Evolutionary conservation across 2,888 invertebrate genomes (phyloP).

Genomic region (Gymnosoma rotundatum): DNA sequence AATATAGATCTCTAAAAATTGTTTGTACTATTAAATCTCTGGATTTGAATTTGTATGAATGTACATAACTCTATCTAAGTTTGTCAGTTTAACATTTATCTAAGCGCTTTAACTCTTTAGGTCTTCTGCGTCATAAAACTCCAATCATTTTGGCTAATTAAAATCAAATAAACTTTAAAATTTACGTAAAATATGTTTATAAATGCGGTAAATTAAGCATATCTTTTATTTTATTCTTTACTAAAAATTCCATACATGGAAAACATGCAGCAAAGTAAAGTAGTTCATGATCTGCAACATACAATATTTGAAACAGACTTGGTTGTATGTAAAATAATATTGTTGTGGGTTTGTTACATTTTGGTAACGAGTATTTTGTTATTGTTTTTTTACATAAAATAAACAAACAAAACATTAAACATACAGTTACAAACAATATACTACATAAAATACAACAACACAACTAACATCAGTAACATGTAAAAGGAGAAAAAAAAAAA

Average conservation of each 20-base stretch:
- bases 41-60: too few relatives aligned
- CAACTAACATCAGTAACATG: slow-evolving; percentile 65
- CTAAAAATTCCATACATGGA: not conserved
- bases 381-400: slow-evolving; percentile 40
- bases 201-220: too few relatives aligned
- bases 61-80: too few relatives aligned
- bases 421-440: slow-evolving; percentile 38
- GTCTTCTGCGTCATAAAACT: too few relatives aligned
- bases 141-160: not conserved
- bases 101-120: too few relatives aligned
- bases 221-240: too few relatives aligned
- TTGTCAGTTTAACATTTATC: too few relatives aligned
- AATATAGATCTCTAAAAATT: too few relatives aligned
- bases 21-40: too few relatives aligned
- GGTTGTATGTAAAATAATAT: slow-evolving; percentile 37
- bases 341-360: slow-evolving; percentile 60
- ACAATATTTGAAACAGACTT: slow-evolving; percentile 48
- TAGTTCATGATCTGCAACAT: slow-evolving; percentile 45
- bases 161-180: slow-evolving; percentile 44
- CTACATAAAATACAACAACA: slow-evolving; percentile 23
- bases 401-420: slow-evolving; percentile 50
- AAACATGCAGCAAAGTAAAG: slow-evolving; percentile 43
- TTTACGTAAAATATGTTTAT: not conserved
- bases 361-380: slow-evolving; percentile 29
- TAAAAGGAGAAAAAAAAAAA: slow-evolving; percentile 35